phyloP scores from a whole-genome alignment of 1,140 invertebrate genomes.

The Lanistes nyassanus region DNA sequence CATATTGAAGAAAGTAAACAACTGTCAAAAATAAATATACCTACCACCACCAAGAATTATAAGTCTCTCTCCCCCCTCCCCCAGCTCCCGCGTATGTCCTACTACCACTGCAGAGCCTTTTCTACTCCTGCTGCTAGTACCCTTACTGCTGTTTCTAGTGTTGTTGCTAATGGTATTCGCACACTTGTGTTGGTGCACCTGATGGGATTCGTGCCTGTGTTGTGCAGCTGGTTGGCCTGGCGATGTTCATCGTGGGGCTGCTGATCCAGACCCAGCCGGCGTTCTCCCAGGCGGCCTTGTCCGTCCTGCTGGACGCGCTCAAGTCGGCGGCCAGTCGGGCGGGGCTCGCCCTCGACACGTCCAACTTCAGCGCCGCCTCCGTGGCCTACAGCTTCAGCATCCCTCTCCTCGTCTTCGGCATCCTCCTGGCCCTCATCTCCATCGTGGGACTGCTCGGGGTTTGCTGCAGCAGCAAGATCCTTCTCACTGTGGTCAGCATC shows the following conservation, averaged over 20 bases:
- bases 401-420: conserved; percentile 34
- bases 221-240: conserved; percentile 1
- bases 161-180: background rate
- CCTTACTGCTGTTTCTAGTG: too few species aligned
- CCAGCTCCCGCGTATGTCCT: too few species aligned
- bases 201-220: background rate
- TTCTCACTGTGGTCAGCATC: conserved; percentile 33
- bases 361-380: conserved; percentile 23
- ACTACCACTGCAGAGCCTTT: too few species aligned
- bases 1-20: too few species aligned
- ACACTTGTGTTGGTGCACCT: background rate
- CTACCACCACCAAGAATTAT: too few species aligned
- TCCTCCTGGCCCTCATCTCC: conserved; percentile 32
- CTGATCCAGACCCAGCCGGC: conserved; percentile 7
- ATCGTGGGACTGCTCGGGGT: conserved; percentile 37
- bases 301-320: background rate
- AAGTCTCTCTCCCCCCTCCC: too few species aligned
- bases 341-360: conserved; percentile 3
- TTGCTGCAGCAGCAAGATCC: conserved; percentile 34
- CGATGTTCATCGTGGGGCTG: conserved; percentile 9
- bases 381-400: conserved; percentile 32
- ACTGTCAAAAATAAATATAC: too few species aligned
- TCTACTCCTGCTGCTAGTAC: too few species aligned
- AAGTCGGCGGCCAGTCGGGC: conserved; percentile 5
- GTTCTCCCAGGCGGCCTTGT: background rate